These are phyloP conservation scores for Forficula auricularia DNA, from an alignment of 1,140 invertebrate genomes.

Conservation along the genomic window DNA sequence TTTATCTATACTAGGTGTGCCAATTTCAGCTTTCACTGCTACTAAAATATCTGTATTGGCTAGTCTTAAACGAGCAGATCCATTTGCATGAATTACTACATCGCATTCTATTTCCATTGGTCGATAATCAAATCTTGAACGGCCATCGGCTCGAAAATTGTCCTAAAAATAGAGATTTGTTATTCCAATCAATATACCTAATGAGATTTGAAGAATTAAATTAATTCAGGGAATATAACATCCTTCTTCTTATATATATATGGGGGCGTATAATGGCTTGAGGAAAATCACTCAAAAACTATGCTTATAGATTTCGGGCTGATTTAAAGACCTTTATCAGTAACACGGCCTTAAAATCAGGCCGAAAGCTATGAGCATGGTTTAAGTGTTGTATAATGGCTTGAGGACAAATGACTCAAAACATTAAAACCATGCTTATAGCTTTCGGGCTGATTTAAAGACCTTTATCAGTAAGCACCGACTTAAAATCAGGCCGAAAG, in stretches of 20 bases:
- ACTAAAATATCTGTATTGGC: constrained; percentile 86
- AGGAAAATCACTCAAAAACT: too few species aligned
- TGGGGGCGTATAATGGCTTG: too few species aligned
- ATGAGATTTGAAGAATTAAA: constrained; percentile 1
- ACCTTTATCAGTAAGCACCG: not conserved
- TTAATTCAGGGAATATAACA: not conserved
- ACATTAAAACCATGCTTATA: not conserved
- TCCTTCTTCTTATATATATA: not conserved
- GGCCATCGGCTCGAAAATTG: constrained; percentile 74
- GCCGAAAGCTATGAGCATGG: too few species aligned
- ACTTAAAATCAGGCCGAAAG: too few species aligned
- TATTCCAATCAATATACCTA: constrained; percentile 2
- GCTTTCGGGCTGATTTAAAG: not conserved
- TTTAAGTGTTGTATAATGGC: too few species aligned
- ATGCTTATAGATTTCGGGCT: not conserved
- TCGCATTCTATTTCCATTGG: constrained; percentile 80
- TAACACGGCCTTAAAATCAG: not conserved
- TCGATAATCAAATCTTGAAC: constrained; percentile 67
- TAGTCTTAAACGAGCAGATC: constrained; percentile 67
- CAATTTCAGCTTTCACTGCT: constrained; percentile 83
- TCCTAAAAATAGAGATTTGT: constrained; percentile 44
- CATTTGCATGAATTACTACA: constrained; percentile 74
- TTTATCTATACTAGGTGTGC: constrained; percentile 50
- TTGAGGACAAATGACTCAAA: too few species aligned
- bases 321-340: not conserved